Evolutionary conservation across 1,140 invertebrate genomes (phyloP).

Genomic region (Apis laboriosa): DNA sequence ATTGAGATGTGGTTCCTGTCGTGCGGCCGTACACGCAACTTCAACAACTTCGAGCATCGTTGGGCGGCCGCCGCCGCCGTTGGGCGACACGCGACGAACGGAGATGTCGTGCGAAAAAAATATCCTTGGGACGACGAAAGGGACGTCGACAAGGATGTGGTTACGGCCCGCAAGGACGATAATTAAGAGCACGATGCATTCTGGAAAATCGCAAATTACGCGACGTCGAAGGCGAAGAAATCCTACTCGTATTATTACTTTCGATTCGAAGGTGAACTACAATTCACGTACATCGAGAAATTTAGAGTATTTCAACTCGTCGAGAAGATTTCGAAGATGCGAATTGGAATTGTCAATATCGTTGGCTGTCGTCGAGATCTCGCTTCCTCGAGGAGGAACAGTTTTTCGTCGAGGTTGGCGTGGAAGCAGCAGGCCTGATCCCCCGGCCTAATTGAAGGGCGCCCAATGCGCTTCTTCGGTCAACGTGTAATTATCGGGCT

Average conservation of each 20-base stretch:
- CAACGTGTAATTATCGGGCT: slow-evolving; percentile 73
- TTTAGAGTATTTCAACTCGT: too few relatives aligned
- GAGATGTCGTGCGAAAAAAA: background rate
- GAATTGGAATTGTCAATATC: background rate
- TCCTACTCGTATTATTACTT: background rate
- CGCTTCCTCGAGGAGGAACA: slow-evolving; percentile 10
- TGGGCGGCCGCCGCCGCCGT: slow-evolving; percentile 24
- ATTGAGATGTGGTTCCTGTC: slow-evolving; percentile 73
- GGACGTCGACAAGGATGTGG: background rate
- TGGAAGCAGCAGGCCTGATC: slow-evolving; percentile 65
- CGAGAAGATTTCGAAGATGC: background rate
- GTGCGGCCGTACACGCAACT: slow-evolving; percentile 62
- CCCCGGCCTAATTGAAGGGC: slow-evolving; percentile 71
- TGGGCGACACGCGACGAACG: slow-evolving; percentile 2
- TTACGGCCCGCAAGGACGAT: background rate
- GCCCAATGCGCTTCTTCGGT: slow-evolving; percentile 63
- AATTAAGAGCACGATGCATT: slow-evolving; percentile 2
- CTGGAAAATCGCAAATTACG: background rate
- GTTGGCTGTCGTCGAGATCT: too few relatives aligned
- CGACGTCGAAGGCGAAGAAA: background rate
- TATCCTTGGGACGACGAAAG: background rate
- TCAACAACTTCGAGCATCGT: slow-evolving; percentile 65
- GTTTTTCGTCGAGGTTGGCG: slow-evolving; percentile 64
- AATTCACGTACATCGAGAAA: too few relatives aligned
- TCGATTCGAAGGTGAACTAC: background rate